Base-by-base conservation (phyloP, 2,113 vertebrate genomes). In the Trinectes maculatus region DNA sequence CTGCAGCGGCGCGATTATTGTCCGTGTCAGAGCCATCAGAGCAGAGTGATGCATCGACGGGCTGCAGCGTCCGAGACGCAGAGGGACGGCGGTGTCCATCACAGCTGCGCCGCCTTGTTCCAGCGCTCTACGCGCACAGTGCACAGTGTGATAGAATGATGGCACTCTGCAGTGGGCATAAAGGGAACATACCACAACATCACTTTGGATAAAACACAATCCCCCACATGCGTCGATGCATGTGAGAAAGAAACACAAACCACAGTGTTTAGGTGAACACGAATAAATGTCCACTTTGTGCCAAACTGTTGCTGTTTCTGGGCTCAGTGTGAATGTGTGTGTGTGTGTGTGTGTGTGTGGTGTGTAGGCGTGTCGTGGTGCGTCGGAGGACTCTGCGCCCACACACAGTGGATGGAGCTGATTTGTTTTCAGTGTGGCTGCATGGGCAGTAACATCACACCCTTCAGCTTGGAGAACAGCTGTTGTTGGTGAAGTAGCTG, bases 221-320 rank as follows among this genome's bases (percentile, higher is more conserved):
- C n/a, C n/a, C n/a, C n/a, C n/a, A n/a, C n/a, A n/a, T n/a, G n/a
- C n/a, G n/a, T n/a, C n/a, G n/a, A n/a, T n/a, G n/a, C n/a, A n/a
- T n/a, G n/a, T n/a, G n/a, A n/a, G n/a, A n/a, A n/a, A n/a, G n/a
- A n/a, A n/a, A n/a, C n/a, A n/a, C n/a, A n/a, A n/a, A n/a, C n/a
- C n/a, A n/a, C n/a, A n/a, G n/a, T n/a, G n/a, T n/a, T n/a, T n/a
- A n/a, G n/a, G n/a, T n/a, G n/a, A n/a, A n/a, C n/a, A n/a, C n/a
- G n/a, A n/a, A n/a, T n/a, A n/a, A n/a, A n/a, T n/a, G n/a, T n/a
- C n/a, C n/a, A n/a, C n/a, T n/a, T n/a, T n/a, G n/a, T n/a, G 8
- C 19, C 79, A 78, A 86, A 78, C 76, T 77, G 80, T 79, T 86
- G 82, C 62, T 66, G 26, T 36, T 7, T 16, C 52, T 13, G 3